A percentile compares a stretch with the other conserved stretches of the same genome.
Conservation (phyloP, 1,140 invertebrate genomes). For the Notospermus geniculatus region DNA sequence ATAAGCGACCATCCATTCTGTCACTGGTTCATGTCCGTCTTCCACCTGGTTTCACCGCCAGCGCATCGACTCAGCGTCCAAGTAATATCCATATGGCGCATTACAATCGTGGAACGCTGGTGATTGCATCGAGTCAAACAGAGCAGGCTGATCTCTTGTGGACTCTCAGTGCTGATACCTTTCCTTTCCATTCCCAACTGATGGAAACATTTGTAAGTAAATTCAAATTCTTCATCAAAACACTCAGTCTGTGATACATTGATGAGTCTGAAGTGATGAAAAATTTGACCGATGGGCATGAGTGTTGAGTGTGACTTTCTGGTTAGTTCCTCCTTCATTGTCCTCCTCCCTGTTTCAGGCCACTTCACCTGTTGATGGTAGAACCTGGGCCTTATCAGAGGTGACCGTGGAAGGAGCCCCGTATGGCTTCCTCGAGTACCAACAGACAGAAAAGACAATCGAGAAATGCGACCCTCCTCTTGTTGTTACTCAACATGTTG, state of each 20-base stretch:
- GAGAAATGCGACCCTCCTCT: slow-evolving; percentile 61
- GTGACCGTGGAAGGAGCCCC: slow-evolving; percentile 48
- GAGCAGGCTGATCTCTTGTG: slow-evolving; percentile 58
- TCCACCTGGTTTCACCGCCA: slow-evolving; percentile 89
- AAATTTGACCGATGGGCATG: not conserved
- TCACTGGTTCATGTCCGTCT: slow-evolving; percentile 83
- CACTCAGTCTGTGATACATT: no score
- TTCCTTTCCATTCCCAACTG: slow-evolving; percentile 56
- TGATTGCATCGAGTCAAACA: slow-evolving; percentile 53
- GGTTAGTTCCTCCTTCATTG: no score
- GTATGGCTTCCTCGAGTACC: not conserved
- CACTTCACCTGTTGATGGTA: slow-evolving; percentile 83
- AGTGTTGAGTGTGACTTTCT: no score
- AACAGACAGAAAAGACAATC: not conserved
- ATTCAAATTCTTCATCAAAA: not conserved
- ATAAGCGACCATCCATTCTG: slow-evolving; percentile 66
- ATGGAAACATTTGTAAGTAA: slow-evolving; percentile 60
- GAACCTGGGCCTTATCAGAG: slow-evolving; percentile 78
- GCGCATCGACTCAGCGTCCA: slow-evolving; percentile 76
- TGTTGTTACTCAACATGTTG: slow-evolving; percentile 73
- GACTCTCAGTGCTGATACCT: slow-evolving; percentile 57
- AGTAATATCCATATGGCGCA: slow-evolving; percentile 81
- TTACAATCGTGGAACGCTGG: slow-evolving; percentile 67
- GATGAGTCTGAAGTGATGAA: not conserved
- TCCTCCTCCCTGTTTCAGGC: no score